Percentiles rank a stretch among this genome's conserved stretches.
These are phyloP conservation scores for Anabas testudineus DNA, from an alignment of 2,797 vertebrate genomes.

Conservation along the genomic window DNA sequence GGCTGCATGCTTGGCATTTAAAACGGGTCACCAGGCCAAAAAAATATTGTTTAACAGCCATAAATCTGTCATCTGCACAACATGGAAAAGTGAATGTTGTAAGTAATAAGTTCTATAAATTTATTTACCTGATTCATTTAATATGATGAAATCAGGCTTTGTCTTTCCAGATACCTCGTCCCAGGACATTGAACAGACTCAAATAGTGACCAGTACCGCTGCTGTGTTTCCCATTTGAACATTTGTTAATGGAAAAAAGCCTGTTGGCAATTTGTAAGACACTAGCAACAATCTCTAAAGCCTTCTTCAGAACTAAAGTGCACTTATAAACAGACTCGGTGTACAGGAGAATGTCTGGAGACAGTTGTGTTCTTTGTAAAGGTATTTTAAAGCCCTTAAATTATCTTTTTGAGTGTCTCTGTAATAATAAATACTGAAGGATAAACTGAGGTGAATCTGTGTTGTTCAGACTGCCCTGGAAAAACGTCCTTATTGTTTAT, in stretches of 20 bases:
- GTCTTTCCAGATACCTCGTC: not conserved
- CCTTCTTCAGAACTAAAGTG: not conserved
- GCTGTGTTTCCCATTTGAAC: not conserved
- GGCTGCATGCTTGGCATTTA: not conserved
- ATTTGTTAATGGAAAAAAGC: conserved; percentile 1
- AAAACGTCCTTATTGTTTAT: not conserved
- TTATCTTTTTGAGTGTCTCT: not conserved
- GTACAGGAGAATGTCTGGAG: not conserved
- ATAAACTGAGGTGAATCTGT: no score
- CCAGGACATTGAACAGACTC: not conserved
- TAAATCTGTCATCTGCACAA: conserved; percentile 1
- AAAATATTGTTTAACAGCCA: conserved; percentile 1
- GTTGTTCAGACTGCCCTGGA: no score
- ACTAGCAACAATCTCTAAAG: not conserved
- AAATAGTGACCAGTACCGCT: not conserved
- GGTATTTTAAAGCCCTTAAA: not conserved
- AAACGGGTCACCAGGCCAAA: not conserved
- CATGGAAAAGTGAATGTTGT: not conserved
- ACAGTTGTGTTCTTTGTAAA: not conserved
- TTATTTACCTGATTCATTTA: not conserved
- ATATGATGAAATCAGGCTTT: not conserved
- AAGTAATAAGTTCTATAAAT: conserved; percentile 4
- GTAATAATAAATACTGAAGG: not conserved
- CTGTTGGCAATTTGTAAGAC: not conserved
- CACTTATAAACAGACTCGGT: not conserved